Conservation (phyloP, 2,113 vertebrate species). For the Acanthisitta chloris region DNA sequence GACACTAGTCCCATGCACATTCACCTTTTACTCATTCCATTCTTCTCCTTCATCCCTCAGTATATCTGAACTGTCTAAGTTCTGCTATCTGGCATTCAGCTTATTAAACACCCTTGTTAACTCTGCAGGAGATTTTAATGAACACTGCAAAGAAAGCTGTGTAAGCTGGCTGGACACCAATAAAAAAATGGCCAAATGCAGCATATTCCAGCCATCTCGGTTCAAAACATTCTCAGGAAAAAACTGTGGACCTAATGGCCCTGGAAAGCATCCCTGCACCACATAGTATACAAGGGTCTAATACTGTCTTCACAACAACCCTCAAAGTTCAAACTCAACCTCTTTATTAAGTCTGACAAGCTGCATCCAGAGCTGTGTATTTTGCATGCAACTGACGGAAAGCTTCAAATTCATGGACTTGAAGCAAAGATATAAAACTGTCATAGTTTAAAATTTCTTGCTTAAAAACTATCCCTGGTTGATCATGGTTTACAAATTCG, state of each 20-base stretch:
- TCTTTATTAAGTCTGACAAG: neutral
- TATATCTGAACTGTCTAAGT: neutral
- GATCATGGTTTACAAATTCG: neutral
- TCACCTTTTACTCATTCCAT: neutral
- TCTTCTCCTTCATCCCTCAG: neutral
- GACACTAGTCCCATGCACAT: neutral
- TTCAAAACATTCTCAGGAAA: neutral
- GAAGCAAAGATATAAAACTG: neutral
- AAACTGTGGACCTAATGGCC: neutral
- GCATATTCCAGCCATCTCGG: neutral
- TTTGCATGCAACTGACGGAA: neutral
- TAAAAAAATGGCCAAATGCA: neutral
- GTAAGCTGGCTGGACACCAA: neutral
- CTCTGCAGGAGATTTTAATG: neutral
- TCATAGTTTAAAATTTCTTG: neutral
- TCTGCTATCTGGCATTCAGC: neutral
- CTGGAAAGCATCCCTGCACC: neutral
- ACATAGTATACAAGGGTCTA: neutral
- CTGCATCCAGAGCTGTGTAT: neutral
- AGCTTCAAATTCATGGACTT: neutral
- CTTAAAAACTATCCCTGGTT: neutral
- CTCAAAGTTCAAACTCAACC: neutral
- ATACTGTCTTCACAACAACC: neutral
- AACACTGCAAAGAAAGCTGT: neutral
- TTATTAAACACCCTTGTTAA: neutral